A percentile compares a stretch with the other conserved stretches of the same genome.
These are phyloP conservation scores for Araneus ventricosus DNA, from an alignment of 1,140 invertebrate species.

Conservation along the genomic window DNA sequence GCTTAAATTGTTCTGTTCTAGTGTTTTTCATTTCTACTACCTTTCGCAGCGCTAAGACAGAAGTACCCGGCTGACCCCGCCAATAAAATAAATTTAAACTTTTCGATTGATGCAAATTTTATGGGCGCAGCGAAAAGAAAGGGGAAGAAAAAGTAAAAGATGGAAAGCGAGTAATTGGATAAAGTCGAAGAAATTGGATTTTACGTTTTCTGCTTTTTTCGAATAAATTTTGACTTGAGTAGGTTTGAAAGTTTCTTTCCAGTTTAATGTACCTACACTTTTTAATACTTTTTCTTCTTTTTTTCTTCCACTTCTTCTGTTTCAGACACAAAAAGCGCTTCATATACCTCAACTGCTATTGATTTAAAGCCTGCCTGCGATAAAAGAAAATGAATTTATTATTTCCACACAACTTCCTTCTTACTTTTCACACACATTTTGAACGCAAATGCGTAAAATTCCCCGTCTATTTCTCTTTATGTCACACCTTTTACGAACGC, in stretches of 20 bases:
- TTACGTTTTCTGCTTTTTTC: constrained; percentile 30
- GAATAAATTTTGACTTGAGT: constrained; percentile 65
- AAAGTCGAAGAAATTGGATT: constrained; percentile 63
- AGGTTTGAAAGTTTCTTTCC: constrained; percentile 36
- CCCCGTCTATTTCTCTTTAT: neutral
- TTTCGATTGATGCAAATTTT: constrained; percentile 57
- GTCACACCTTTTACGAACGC: neutral
- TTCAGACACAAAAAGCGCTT: neutral
- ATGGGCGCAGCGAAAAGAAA: constrained; percentile 3
- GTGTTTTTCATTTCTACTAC: neutral
- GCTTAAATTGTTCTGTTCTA: constrained; percentile 24
- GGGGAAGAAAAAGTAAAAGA: neutral
- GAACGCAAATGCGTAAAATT: neutral
- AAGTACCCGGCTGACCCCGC: constrained; percentile 36
- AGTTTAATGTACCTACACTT: constrained; percentile 52
- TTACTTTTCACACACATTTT: neutral
- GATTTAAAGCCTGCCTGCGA: constrained; percentile 14
- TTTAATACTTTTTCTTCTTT: neutral
- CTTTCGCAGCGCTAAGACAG: neutral
- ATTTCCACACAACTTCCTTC: constrained; percentile 9
- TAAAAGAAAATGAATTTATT: constrained; percentile 45
- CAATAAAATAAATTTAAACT: constrained; percentile 67
- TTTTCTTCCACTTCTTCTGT: neutral
- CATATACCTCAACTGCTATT: neutral
- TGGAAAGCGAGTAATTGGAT: constrained; percentile 56